Evolutionary conservation across 2,888 invertebrate species (phyloP), one percentile per base, ranked within the genome.

Genomic region (Phania funesta): DNA sequence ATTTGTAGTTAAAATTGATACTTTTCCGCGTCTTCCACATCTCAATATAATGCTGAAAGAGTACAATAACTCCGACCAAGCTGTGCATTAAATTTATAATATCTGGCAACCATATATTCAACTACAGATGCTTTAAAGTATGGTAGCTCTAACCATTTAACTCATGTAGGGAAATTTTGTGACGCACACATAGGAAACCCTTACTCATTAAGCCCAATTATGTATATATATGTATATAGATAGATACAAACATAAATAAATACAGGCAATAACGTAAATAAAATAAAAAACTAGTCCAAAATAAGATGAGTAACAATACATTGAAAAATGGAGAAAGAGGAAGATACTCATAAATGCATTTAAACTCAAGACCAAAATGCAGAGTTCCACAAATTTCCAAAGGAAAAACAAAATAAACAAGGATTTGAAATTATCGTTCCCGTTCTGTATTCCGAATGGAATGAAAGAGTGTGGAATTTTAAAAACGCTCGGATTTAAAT

Each of bases 231-330:
- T n/a, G n/a, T n/a, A n/a, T n/a, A n/a, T n/a, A n/a, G n/a, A n/a
- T 46, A 16, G 7, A 62, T 29, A 29, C 8, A 26, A 9, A 56
- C 26, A 67, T 44, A 35, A 26, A 46, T 20, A 35, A 2, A 32
- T 9, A 32, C 3, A 18, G 3, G 24, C 58, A 24, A 46, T 58
- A 11, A 16, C 26, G 13, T 48, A 29, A 6, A 46, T 50, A 38
- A 44, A 7, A 2, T 2, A 67, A 71, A 71, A 54, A n/a, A 4
- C 35, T 67, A 73, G 68, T 52, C 41, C 24, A 74, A 60, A 67
- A 54, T 13, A 60, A 73, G 77, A 71, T 70, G 71, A 70, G 35
- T 3, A 50, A 54, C 35, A 48, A 62, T 41, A 22, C 11, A 54
- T 41, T 4, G 18, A 38, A 54, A n/a, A n/a, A n/a, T n/a, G 32